These are phyloP conservation scores for Tachina fera DNA, from an alignment of 2,888 invertebrate species.

Conservation along the genomic window DNA sequence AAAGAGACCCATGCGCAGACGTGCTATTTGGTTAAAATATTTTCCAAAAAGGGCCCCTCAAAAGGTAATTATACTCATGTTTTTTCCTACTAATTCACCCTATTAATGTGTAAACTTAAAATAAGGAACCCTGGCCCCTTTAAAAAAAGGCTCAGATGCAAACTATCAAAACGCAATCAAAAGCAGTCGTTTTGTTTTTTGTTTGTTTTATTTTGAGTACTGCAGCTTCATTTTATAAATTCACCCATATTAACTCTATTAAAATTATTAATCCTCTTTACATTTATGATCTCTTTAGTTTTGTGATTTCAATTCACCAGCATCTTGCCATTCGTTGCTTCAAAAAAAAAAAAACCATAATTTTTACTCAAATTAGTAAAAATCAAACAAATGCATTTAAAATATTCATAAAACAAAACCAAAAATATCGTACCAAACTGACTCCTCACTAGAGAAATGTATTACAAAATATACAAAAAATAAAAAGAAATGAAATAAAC, in stretches of 20 bases:
- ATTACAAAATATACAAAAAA: background rate
- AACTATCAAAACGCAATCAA: no score
- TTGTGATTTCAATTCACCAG: conserved; percentile 25
- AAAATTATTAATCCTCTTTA: conserved; percentile 19
- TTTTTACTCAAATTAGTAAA: conserved; percentile 63
- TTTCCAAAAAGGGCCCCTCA: no score
- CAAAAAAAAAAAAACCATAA: background rate
- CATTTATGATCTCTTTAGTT: conserved; percentile 15
- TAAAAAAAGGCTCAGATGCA: no score
- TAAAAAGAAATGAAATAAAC: conserved; percentile 4
- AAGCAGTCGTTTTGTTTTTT: no score
- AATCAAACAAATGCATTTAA: conserved; percentile 63
- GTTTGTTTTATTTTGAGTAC: no score
- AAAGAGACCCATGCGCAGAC: no score
- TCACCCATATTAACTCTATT: background rate
- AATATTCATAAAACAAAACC: conserved; percentile 40
- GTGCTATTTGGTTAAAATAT: no score
- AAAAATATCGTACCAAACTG: background rate
- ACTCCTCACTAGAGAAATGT: conserved; percentile 34
- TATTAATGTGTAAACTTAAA: no score
- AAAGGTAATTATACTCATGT: no score
- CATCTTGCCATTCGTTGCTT: conserved; percentile 15
- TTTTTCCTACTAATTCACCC: no score
- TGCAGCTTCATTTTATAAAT: background rate
- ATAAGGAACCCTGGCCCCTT: no score